These are phyloP conservation scores for Rhynchomys soricoides DNA, from an alignment of 2,113 vertebrate species.

Conservation along the genomic window DNA sequence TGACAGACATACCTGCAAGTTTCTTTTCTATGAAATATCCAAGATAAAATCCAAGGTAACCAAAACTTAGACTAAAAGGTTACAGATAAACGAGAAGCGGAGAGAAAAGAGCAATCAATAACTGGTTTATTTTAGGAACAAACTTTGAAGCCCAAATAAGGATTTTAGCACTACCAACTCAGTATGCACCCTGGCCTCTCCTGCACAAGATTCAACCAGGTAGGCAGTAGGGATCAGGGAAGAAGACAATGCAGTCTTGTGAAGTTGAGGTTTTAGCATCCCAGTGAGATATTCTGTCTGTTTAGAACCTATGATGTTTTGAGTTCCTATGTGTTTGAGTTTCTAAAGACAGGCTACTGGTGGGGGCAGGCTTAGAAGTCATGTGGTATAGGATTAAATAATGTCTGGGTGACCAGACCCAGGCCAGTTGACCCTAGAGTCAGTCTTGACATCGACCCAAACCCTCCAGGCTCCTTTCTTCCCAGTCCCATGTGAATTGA, in stretches of 20 bases:
- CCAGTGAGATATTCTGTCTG: neutral
- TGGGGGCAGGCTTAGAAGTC: neutral
- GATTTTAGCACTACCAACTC: neutral
- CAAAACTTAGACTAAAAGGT: constrained; percentile 54
- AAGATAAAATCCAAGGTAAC: constrained; percentile 66
- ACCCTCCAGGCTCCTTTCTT: neutral
- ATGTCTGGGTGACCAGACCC: constrained; percentile 18
- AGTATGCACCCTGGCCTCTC: neutral
- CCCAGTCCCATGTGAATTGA: neutral
- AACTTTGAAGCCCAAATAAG: constrained; percentile 8
- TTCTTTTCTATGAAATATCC: constrained; percentile 64
- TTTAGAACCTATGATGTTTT: constrained; percentile 50
- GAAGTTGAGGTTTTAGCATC: constrained; percentile 59
- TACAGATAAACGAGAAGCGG: neutral
- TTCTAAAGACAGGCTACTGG: constrained; percentile 52
- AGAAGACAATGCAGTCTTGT: neutral
- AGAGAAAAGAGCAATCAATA: neutral
- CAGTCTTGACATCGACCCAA: neutral
- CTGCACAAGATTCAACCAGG: neutral
- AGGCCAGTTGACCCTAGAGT: neutral
- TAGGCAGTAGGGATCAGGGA: neutral
- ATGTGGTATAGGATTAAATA: constrained; percentile 38
- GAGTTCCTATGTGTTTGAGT: constrained; percentile 38
- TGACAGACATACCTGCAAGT: constrained; percentile 42
- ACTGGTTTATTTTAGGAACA: constrained; percentile 12